Evolutionary conservation across 2,888 invertebrate genomes (phyloP).

Genomic region (Molanna angustata): DNA sequence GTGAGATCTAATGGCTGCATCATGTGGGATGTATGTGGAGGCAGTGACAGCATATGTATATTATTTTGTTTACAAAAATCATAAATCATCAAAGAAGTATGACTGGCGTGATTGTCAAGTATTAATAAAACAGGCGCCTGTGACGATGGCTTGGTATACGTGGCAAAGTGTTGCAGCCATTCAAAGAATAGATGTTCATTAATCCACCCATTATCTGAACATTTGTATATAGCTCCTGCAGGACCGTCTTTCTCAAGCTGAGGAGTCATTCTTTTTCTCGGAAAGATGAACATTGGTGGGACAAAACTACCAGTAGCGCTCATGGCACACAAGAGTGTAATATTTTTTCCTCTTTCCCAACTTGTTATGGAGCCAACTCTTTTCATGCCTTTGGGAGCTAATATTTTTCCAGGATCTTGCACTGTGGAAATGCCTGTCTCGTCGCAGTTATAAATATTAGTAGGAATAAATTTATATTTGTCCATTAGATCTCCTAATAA

Average conservation of each 20-base stretch:
- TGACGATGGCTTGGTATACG: conserved; percentile 31
- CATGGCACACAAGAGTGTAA: conserved; percentile 43
- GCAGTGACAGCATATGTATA: conserved; percentile 34
- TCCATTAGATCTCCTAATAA: conserved; percentile 17
- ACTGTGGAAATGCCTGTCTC: conserved; percentile 42
- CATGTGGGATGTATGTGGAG: conserved; percentile 34
- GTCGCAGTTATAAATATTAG: conserved; percentile 3
- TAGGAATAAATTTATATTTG: conserved; percentile 11
- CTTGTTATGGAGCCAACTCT: conserved; percentile 43
- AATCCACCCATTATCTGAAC: conserved; percentile 18
- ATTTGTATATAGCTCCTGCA: conserved; percentile 38
- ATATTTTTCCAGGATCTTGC: conserved; percentile 40
- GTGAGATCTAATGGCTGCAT: conserved; percentile 35
- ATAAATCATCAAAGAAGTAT: conserved; percentile 34
- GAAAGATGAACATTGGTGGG: conserved; percentile 48
- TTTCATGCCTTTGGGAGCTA: conserved; percentile 41
- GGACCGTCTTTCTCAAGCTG: conserved; percentile 42
- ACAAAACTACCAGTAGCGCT: conserved; percentile 41
- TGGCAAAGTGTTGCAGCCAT: conserved; percentile 11
- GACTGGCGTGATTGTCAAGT: conserved; percentile 37
- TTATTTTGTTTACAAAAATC: conserved; percentile 33
- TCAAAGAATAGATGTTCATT: conserved; percentile 7
- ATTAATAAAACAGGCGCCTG: conserved; percentile 34
- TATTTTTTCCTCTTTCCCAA: conserved; percentile 41
- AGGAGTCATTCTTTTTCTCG: conserved; percentile 40